Percentiles rank a stretch among this genome's conserved stretches.
Conservation (phyloP, 1,140 invertebrate species). For the Pseudomyrmex dendroicus region DNA sequence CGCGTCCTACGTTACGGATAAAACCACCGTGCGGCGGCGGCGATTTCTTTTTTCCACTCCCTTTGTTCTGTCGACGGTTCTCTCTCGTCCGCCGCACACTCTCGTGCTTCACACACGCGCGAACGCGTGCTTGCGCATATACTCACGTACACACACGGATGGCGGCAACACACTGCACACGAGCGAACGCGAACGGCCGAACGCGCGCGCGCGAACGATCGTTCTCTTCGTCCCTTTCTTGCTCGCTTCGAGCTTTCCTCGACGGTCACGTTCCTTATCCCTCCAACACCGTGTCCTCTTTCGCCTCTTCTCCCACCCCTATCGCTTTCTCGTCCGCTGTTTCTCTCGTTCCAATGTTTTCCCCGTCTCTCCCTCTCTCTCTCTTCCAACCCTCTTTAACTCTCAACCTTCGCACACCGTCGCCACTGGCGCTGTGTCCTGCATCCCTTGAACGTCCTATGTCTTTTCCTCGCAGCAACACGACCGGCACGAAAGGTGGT, state of each 20-base stretch:
- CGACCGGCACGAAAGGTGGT: conserved; percentile 21
- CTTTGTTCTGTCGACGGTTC: conserved; percentile 58
- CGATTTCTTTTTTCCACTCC: conserved; percentile 60
- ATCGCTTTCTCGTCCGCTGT: conserved; percentile 18
- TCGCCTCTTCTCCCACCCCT: conserved; percentile 9
- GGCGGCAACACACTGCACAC: neutral
- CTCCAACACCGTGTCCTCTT: conserved; percentile 33
- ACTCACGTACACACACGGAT: neutral
- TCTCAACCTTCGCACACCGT: conserved; percentile 34
- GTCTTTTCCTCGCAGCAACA: conserved; percentile 37
- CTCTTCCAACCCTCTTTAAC: conserved; percentile 35
- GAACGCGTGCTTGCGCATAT: conserved; percentile 2
- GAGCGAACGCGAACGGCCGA: neutral
- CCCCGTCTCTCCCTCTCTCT: conserved; percentile 10
- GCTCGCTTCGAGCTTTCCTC: conserved; percentile 17
- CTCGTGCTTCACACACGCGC: conserved; percentile 29
- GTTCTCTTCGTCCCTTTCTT: conserved; percentile 24
- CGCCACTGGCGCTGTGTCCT: conserved; percentile 22
- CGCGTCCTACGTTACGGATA: neutral
- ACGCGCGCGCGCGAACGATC: conserved; percentile 34
- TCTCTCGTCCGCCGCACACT: conserved; percentile 46
- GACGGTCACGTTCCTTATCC: neutral
- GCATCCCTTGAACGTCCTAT: conserved; percentile 10
- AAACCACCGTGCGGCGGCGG: conserved; percentile 36
- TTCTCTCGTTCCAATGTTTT: conserved; percentile 15